Conservation (phyloP, 2,113 vertebrate genomes). For the Tragelaphus imberbis region DNA sequence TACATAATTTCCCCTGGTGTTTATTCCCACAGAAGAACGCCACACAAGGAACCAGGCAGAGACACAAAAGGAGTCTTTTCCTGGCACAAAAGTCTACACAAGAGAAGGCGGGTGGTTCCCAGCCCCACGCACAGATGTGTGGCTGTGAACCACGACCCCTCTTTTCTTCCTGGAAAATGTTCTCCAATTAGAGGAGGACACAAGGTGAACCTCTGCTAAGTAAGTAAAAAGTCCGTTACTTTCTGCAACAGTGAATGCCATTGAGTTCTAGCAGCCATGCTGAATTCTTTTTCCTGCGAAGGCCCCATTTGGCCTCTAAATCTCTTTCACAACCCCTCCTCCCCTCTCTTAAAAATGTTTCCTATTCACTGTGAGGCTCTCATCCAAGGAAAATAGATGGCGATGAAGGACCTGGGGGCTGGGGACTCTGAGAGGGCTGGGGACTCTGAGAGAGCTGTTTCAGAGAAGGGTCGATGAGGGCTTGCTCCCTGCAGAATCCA, state of each 20-base stretch:
- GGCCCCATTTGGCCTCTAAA: conserved; percentile 39
- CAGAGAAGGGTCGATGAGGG: neutral
- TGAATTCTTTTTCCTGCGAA: conserved; percentile 42
- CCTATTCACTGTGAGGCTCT: conserved; percentile 55
- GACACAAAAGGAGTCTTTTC: conserved; percentile 11
- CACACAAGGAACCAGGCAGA: neutral
- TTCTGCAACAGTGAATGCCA: conserved; percentile 54
- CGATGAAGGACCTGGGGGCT: neutral
- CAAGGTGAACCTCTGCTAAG: conserved; percentile 68
- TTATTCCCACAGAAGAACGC: neutral
- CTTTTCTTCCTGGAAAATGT: conserved; percentile 78
- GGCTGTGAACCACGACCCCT: conserved; percentile 61
- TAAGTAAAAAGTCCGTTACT: conserved; percentile 71
- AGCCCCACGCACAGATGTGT: conserved; percentile 31
- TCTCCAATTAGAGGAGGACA: conserved; percentile 67
- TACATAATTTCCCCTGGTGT: neutral
- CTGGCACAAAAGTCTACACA: neutral
- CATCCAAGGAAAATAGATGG: conserved; percentile 47
- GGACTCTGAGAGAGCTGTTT: neutral
- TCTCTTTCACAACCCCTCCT: conserved; percentile 41
- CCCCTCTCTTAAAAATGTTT: conserved; percentile 25
- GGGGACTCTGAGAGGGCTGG: neutral
- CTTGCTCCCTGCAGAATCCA: neutral
- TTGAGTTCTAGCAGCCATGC: conserved; percentile 21
- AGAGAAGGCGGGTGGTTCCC: conserved; percentile 1